phyloP scores from a whole-genome alignment of 2,888 invertebrate species.

The Listrodromus nycthemerus region DNA sequence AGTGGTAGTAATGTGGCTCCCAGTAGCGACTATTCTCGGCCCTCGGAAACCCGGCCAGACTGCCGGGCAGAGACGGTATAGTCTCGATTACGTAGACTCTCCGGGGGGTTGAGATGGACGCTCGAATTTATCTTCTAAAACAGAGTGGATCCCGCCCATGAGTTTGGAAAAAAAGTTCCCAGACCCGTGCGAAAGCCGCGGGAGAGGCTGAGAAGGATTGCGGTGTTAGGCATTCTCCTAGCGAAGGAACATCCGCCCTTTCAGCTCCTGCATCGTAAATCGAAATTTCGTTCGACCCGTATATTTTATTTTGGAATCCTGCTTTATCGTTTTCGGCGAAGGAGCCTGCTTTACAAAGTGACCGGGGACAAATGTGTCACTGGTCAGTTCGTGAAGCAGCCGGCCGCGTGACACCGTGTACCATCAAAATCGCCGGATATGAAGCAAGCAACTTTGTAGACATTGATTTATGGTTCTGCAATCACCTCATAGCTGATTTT shows the following conservation, averaged over 20 bases:
- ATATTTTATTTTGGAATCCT: constrained; percentile 18
- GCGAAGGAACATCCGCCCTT: background rate
- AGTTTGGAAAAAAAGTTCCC: constrained; percentile 66
- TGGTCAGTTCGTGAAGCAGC: no score
- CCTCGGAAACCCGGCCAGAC: constrained; percentile 41
- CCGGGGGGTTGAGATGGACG: constrained; percentile 59
- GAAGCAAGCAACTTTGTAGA: no score
- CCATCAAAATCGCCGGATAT: no score
- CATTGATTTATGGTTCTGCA: no score
- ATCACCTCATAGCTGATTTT: no score
- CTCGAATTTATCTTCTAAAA: constrained; percentile 69
- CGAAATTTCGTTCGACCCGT: constrained; percentile 2
- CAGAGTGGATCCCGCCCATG: constrained; percentile 58
- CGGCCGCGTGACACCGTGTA: no score
- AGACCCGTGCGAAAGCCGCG: constrained; percentile 30
- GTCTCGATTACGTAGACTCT: constrained; percentile 54
- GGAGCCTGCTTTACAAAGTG: no score
- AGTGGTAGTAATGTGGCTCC: background rate
- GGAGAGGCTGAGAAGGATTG: constrained; percentile 48
- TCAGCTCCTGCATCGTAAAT: constrained; percentile 10
- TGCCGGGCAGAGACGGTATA: constrained; percentile 42
- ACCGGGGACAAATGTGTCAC: no score
- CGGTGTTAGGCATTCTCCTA: background rate
- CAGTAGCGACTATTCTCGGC: constrained; percentile 8
- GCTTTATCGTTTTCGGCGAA: background rate